Evolutionary conservation across 64 coral and sea anemone species (phyloP).

Genomic region (Montipora cactus): DNA sequence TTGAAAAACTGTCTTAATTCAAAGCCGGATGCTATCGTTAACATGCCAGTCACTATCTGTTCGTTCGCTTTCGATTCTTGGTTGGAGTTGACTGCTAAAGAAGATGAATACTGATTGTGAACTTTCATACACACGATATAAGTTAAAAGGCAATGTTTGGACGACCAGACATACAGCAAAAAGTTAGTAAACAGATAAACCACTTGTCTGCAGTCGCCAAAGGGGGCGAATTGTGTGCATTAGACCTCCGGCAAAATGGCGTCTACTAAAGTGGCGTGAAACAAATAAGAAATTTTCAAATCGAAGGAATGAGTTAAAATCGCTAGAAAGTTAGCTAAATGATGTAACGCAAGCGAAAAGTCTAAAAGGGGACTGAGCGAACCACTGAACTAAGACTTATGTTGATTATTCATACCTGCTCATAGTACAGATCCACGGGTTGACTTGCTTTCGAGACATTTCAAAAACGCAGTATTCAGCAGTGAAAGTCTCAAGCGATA

Average conservation of each 20-base stretch:
- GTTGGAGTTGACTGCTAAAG: background rate
- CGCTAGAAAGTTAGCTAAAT: background rate
- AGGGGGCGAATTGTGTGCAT: background rate
- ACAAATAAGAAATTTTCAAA: background rate
- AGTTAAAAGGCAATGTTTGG: background rate
- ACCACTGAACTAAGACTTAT: background rate
- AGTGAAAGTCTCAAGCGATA: background rate
- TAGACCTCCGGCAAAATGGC: background rate
- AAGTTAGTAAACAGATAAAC: conserved; percentile 4
- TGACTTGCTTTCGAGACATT: conserved; percentile 2
- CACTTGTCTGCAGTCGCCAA: background rate
- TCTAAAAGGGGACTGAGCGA: background rate
- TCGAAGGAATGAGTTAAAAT: background rate
- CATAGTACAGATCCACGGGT: conserved; percentile 21
- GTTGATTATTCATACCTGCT: conserved; percentile 28
- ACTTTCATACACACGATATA: background rate
- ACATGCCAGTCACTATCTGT: background rate
- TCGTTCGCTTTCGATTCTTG: background rate
- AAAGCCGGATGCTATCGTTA: background rate
- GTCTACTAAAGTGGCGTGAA: background rate
- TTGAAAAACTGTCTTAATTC: background rate
- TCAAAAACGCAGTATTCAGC: background rate
- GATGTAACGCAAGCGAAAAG: background rate
- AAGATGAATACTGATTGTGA: background rate
- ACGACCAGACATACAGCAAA: background rate